phyloP scores from a whole-genome alignment of 2,113 vertebrate species.

The Aldabrachelys gigantea region DNA sequence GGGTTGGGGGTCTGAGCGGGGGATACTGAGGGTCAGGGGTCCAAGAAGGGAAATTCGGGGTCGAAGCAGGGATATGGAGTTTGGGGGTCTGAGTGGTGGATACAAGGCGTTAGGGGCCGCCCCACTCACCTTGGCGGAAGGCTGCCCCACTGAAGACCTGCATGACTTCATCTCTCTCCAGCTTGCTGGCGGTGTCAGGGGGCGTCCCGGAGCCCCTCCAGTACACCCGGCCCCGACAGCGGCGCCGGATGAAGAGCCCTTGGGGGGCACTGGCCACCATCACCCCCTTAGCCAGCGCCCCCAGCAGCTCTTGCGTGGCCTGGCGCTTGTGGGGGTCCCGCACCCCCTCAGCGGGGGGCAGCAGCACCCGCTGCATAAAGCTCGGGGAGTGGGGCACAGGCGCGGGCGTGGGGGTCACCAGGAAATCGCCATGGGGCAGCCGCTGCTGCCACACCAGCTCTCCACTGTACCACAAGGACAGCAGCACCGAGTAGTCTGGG shows the following conservation, averaged over 20 bases:
- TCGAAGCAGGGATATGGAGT: too few species aligned
- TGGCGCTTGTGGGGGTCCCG: constrained; percentile 41
- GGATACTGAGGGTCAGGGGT: background rate
- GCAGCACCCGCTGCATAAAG: constrained; percentile 59
- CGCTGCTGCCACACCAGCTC: background rate
- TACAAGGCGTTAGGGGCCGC: too few species aligned
- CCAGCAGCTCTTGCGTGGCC: constrained; percentile 77
- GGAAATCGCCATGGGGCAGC: background rate
- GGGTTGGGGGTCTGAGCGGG: too few species aligned
- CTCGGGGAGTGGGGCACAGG: background rate
- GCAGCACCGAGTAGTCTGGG: constrained; percentile 76
- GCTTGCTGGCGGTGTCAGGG: constrained; percentile 65
- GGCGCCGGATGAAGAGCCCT: constrained; percentile 84
- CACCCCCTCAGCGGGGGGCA: constrained; percentile 42
- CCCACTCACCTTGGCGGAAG: constrained; percentile 80
- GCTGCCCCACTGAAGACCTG: constrained; percentile 80
- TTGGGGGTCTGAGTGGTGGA: background rate
- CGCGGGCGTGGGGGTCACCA: constrained; percentile 59
- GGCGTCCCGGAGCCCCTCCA: constrained; percentile 80
- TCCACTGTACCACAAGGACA: constrained; percentile 81
- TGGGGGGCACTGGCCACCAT: constrained; percentile 78
- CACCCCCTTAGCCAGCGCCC: constrained; percentile 83
- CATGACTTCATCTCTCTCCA: constrained; percentile 79
- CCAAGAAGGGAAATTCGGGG: too few species aligned
- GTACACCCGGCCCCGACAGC: constrained; percentile 83